Evolutionary conservation across 2,797 vertebrate species (phyloP), one percentile per base, ranked within the genome.

Genomic region (Enoplosus armatus): DNA sequence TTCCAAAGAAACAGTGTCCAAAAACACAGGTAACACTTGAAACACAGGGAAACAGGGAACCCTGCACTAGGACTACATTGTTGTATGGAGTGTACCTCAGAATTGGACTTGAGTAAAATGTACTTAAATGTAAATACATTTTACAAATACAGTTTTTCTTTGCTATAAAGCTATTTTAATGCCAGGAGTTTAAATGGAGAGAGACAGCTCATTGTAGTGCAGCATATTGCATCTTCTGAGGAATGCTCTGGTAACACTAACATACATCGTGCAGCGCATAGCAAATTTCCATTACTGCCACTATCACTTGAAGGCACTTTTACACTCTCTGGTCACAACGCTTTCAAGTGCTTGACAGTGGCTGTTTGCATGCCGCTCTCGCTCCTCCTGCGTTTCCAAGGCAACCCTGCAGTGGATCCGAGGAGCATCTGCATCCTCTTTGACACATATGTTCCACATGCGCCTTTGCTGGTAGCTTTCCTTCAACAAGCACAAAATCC

Each of bases 341-440:
- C 58, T 81, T 79, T 80, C 63, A 73, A 47, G 61, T 76, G 72
- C 56, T 66, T 70, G 72, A 73, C 80, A 76, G 31, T 43, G 54
- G 87, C 74, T 68, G 85, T 77, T 80, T 77, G 59, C 59, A 73
- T 67, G 72, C 71, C 63, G 76, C 79, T 78, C 64, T 67, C 48
- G 43, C 59, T 73, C 77, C 62, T 70, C 80, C 77, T 80, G 60
- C 58, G 93, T 94, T 94, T 92, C 94, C 92, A 86, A 76, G 92
- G 92, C 90, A 94, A 95, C 93, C 74, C 56, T 63, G 90, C 75
- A 72, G 75, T 77, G 83, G 70, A 87, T 88, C 54, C 72, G 75
- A 76, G 77, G 72, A 85, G 61, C n/a, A 89, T 85, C 78, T 82
- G 74, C 83, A 83, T 84, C 70, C 77, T 79, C 82, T 80, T 70